Evolutionary conservation across 2,888 invertebrate species (phyloP).

Genomic region (Arge pagana): DNA sequence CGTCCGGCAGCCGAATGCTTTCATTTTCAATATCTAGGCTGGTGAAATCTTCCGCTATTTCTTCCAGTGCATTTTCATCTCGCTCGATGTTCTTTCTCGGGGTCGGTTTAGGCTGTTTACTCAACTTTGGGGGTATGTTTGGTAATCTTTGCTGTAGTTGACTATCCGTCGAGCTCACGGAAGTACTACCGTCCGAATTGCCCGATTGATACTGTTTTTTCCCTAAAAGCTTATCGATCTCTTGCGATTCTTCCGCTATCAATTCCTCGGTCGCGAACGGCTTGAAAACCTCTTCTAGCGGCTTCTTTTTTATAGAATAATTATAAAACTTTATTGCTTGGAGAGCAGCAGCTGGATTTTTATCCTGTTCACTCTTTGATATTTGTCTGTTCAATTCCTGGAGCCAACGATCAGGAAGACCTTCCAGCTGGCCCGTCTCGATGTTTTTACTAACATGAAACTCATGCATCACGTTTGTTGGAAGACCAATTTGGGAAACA

Average conservation of each 20-base stretch:
- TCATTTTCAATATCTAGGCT: constrained; percentile 38
- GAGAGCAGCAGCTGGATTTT: constrained; percentile 88
- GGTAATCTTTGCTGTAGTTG: constrained; percentile 42
- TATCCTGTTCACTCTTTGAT: constrained; percentile 82
- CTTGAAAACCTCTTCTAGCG: constrained; percentile 70
- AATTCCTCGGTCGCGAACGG: constrained; percentile 80
- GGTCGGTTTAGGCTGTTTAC: constrained; percentile 47
- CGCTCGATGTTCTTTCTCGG: constrained; percentile 43
- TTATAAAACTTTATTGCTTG: constrained; percentile 91
- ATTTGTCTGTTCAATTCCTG: constrained; percentile 81
- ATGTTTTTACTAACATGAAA: constrained; percentile 87
- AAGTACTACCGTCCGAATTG: constrained; percentile 44
- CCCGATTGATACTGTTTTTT: constrained; percentile 63
- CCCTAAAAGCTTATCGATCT: constrained; percentile 76
- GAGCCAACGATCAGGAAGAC: constrained; percentile 83
- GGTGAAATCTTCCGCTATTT: constrained; percentile 48
- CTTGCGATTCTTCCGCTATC: constrained; percentile 81
- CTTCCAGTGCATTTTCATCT: constrained; percentile 45
- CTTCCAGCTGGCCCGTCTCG: constrained; percentile 81
- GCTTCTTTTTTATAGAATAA: constrained; percentile 82
- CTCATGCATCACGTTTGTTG: constrained; percentile 83
- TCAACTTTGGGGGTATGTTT: constrained; percentile 47
- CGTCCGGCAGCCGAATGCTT: constrained; percentile 6
- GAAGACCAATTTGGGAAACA: constrained; percentile 76
- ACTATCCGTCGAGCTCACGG: constrained; percentile 44